Base-by-base conservation (phyloP, 2,888 invertebrate species). In the Agapostemon virescens region DNA sequence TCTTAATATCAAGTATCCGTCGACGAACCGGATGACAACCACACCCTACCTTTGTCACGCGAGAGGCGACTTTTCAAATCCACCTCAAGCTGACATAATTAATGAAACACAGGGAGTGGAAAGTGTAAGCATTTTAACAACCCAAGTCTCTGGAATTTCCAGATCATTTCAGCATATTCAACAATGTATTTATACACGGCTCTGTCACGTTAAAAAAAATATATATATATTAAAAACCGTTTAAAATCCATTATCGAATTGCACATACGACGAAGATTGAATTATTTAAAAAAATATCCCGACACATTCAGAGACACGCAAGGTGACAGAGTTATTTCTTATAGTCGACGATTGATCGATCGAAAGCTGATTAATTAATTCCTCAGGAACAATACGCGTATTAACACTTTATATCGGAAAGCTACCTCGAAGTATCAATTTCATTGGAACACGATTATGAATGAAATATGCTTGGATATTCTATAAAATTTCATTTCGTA, bases 1-100 rank as follows among this genome's bases (percentile, higher is more conserved):
- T 89, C 89, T 88, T 88, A 89, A 88, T 85, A 84, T 82, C 81
- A 79, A 82, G 82, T 81, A 77, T 72, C 77, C 79, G 82, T 69
- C 69, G 79, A 74, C 77, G 36, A 72, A 69, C 76, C 82, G 82
- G 83, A 88, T 84, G 87, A 87, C 85, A 87, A 86, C 86, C 90
- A 85, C 90, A 86, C 90, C 90, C 88, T 85, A 72, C 79, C 74
- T 69, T 82, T 81, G 90, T 90, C 90, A 90, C 90, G 90, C 90
- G 85, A 90, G 82, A 85, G 75, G 74, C 78, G 87, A 87, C 83
- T 83, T 86, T 83, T 70, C 82, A 72, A 79, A 75, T 71, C 74
- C 81, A 69, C 79, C 79, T 85, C 77, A 81, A 86, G 80, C 87
- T 70, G 70, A 58, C 66, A 69, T 86, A 86, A 86, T 86, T 87